Percentiles rank a stretch among this genome's conserved stretches.
Conservation (phyloP, 2,113 vertebrate genomes). For the Ranitomeya variabilis region DNA sequence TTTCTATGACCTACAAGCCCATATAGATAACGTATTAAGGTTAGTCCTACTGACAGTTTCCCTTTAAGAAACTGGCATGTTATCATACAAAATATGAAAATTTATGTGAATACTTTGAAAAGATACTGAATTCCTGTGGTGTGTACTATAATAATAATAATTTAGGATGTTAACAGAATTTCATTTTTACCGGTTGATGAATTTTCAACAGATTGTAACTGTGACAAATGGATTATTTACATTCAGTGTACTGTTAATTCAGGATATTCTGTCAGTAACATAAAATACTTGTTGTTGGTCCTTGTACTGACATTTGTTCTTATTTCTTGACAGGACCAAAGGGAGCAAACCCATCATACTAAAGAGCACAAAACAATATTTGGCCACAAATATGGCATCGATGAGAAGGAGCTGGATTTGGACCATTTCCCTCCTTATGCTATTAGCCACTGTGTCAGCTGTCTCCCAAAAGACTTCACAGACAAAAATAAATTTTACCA, state of each 20-base stretch:
- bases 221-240: neutral
- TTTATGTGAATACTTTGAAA: no score
- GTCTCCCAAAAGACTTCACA: constrained; percentile 73
- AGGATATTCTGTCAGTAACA: neutral
- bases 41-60: no score
- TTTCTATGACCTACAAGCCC: no score
- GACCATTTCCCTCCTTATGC: constrained; percentile 82
- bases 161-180: neutral
- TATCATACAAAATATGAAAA: no score
- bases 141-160: no score
- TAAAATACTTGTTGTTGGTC: neutral
- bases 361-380: constrained; percentile 64
- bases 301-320: neutral
- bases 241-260: neutral
- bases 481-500: constrained; percentile 80
- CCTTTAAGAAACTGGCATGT: no score
- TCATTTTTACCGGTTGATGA: neutral
- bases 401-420: constrained; percentile 82
- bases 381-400: constrained; percentile 74
- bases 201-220: neutral
- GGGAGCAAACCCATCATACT: constrained; percentile 60
- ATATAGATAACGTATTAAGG: no score
- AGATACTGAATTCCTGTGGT: no score
- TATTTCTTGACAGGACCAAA: constrained; percentile 60
- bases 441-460: constrained; percentile 75